Percentiles rank a stretch among this genome's conserved stretches.
Conservation (phyloP, 2,888 invertebrate genomes). For the Lasioglossum leucozonium region DNA sequence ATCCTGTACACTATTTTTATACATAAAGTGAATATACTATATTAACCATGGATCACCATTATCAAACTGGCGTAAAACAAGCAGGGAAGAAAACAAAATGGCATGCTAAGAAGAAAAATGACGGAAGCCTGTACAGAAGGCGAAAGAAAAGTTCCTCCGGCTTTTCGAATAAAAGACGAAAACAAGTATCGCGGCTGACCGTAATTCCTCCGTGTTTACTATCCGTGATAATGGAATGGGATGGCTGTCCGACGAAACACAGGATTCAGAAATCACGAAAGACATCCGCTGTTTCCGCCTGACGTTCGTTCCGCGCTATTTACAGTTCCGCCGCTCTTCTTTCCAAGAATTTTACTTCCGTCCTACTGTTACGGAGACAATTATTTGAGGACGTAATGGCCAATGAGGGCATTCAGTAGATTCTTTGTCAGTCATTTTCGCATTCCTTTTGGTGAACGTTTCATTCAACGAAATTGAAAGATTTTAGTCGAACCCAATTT, state of each 20-base stretch:
- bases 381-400: background rate
- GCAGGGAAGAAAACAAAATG: slow-evolving; percentile 14
- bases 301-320: slow-evolving; percentile 34
- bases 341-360: slow-evolving; percentile 26
- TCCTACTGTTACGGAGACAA: background rate
- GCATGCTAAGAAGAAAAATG: slow-evolving; percentile 10
- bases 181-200: slow-evolving; percentile 39
- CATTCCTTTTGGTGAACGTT: background rate
- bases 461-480: background rate
- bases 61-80: background rate
- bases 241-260: slow-evolving; percentile 47
- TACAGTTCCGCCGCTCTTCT: slow-evolving; percentile 4
- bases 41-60: background rate
- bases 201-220: slow-evolving; percentile 58
- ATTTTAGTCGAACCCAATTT: background rate
- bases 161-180: slow-evolving; percentile 50
- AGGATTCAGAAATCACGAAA: slow-evolving; percentile 49
- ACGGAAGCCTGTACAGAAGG: slow-evolving; percentile 8
- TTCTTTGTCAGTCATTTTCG: background rate
- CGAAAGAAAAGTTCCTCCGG: slow-evolving; percentile 29
- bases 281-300: slow-evolving; percentile 27
- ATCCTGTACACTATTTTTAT: too few species aligned
- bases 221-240: slow-evolving; percentile 54
- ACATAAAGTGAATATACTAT: too few species aligned
- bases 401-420: background rate